These are phyloP conservation scores for Bagarius yarrelli DNA, from an alignment of 2,113 vertebrate genomes.

Conservation along the genomic window DNA sequence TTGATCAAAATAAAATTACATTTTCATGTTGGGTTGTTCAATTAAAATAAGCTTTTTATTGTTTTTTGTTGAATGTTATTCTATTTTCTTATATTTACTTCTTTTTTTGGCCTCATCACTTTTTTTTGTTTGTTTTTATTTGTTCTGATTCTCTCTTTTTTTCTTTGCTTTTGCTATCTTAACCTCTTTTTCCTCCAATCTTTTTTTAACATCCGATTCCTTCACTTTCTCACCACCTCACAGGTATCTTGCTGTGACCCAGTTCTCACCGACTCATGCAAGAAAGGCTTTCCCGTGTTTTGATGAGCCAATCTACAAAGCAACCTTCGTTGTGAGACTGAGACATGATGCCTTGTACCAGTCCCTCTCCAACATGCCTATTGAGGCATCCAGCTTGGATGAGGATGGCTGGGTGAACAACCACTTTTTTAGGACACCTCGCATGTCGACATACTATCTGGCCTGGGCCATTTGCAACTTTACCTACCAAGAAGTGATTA, in stretches of 20 bases:
- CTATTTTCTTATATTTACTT: not conserved
- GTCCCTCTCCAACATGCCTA: conserved; percentile 96
- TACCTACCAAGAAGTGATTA: conserved; percentile 86
- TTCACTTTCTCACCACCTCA: conserved; percentile 5
- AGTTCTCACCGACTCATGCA: conserved; percentile 95
- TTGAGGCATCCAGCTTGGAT: conserved; percentile 80
- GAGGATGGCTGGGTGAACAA: conserved; percentile 91
- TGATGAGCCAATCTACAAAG: conserved; percentile 97
- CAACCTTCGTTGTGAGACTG: conserved; percentile 92
- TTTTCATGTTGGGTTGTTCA: conserved; percentile 15
- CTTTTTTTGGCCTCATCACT: not conserved
- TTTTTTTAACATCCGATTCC: not conserved
- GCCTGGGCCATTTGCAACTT: conserved; percentile 99
- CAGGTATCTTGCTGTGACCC: conserved; percentile 92
- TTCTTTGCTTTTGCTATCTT: not conserved
- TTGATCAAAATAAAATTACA: not conserved
- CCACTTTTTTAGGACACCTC: conserved; percentile 77
- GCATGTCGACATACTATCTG: conserved; percentile 97
- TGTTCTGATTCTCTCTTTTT: not conserved
- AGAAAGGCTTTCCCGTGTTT: conserved; percentile 98
- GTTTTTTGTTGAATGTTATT: not conserved
- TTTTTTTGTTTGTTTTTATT: not conserved
- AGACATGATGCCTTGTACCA: conserved; percentile 88
- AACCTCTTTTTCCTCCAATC: not conserved
- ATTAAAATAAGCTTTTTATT: not conserved